Conservation (phyloP, 2,113 vertebrate species). For the Ploceus nigricollis region DNA sequence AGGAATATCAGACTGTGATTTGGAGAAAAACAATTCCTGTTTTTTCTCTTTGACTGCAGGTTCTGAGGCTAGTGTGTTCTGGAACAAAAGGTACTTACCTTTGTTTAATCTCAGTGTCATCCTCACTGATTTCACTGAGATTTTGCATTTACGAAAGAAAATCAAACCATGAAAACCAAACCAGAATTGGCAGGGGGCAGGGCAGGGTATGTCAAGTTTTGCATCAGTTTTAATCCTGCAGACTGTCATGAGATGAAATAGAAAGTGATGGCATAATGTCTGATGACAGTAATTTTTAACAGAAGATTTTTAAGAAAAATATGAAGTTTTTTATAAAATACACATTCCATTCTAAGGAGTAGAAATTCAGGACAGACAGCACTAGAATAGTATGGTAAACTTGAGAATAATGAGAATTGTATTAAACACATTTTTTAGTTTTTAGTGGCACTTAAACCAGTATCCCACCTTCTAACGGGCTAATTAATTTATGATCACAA, state of each 20-base stretch:
- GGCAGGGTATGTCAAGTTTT: not conserved
- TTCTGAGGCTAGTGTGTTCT: not conserved
- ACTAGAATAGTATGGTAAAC: not conserved
- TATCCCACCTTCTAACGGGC: not conserved
- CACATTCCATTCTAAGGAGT: not conserved
- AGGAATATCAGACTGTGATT: not conserved
- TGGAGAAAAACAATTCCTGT: not conserved
- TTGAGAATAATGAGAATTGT: not conserved
- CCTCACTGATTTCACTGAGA: not conserved
- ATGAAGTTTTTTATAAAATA: not conserved
- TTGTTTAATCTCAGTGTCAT: not conserved
- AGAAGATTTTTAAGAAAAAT: not conserved
- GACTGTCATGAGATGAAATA: not conserved
- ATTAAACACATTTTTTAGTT: not conserved
- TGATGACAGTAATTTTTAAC: not conserved
- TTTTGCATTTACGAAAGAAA: not conserved
- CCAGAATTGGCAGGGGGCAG: fast-evolving
- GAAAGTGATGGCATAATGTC: not conserved
- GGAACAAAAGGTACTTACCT: not conserved
- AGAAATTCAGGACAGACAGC: not conserved
- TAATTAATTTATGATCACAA: not conserved
- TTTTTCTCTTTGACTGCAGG: not conserved
- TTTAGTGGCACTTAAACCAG: not conserved
- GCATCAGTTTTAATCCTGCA: not conserved
- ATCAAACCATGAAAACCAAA: not conserved